These are phyloP conservation scores for Falco cherrug DNA, from an alignment of 2,797 vertebrate genomes.

Conservation along the genomic window DNA sequence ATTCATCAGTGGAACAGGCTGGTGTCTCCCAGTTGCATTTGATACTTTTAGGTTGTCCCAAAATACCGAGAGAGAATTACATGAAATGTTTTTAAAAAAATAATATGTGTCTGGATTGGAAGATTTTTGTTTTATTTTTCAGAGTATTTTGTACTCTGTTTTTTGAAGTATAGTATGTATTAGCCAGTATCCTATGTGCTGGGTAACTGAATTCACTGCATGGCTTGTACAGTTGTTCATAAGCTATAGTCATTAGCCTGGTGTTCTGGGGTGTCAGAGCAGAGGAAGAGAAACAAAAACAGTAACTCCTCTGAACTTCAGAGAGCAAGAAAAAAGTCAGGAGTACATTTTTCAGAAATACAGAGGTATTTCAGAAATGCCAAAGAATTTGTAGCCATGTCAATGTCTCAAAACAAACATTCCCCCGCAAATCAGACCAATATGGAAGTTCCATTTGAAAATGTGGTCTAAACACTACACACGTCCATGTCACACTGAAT, in stretches of 20 bases:
- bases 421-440: not conserved
- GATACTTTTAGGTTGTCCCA: not conserved
- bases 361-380: not conserved
- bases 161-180: not conserved
- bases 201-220: not conserved
- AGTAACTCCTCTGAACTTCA: not conserved
- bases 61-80: not conserved
- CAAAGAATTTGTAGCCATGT: not conserved
- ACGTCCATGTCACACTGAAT: not conserved
- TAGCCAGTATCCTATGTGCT: not conserved
- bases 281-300: not conserved
- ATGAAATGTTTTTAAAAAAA: not conserved
- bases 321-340: not conserved
- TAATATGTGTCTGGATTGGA: not conserved
- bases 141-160: not conserved
- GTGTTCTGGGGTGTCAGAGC: not conserved
- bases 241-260: not conserved
- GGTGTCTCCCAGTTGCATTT: not conserved
- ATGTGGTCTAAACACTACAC: not conserved
- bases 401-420: not conserved
- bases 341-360: not conserved
- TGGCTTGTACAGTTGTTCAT: not conserved
- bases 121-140: not conserved
- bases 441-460: not conserved
- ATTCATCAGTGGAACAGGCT: not conserved